Evolutionary conservation across 2,888 invertebrate species (phyloP), one percentile per base, ranked within the genome.

Genomic region (Cheilosia variabilis): DNA sequence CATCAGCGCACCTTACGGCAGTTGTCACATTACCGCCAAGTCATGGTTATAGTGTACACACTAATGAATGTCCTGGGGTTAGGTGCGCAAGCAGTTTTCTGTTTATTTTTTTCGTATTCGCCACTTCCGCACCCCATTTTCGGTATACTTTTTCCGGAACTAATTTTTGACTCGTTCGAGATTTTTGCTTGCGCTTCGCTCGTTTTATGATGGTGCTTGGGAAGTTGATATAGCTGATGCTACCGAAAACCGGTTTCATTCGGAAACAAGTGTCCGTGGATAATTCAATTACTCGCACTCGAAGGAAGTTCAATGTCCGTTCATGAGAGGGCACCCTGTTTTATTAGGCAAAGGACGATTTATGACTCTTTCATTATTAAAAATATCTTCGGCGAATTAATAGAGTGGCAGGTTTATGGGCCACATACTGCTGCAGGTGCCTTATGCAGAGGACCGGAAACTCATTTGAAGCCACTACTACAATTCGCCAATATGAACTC

Each of bases 201-300:
- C 71, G 57, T 75, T 71, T 80, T 60, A 83, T 63, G 68, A 55
- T 45, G 34, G 31, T 66, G 65, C 55, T 62, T 50, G 10, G 41
- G 24, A 24, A 52, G 15, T 63, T 47, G 34, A 58, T 55, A 17
- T 5, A 27, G 6, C 6, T 1, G 24, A 34, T 13, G 31, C 0
- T 13, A 10, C 50, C 22, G 52, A 52, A 0, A 52, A 50, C 80
- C 57, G 73, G 83, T 68, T 78, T 45, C 62, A 19, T 66, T 83
- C 58, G 24, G 47, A 71, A 76, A 90, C 91, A 91, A 91, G 92
- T 91, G 91, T 89, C 90, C 91, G 90, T 90, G 78, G 87, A 90
- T 89, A 91, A 91, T 90, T 79, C 83, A 88, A 91, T 91, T 91
- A 89, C 87, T 89, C 89, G 89, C 89, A 86, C 76, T 77, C 24